phyloP scores from a whole-genome alignment of 2,888 invertebrate genomes.

The Chalcis sispes region DNA sequence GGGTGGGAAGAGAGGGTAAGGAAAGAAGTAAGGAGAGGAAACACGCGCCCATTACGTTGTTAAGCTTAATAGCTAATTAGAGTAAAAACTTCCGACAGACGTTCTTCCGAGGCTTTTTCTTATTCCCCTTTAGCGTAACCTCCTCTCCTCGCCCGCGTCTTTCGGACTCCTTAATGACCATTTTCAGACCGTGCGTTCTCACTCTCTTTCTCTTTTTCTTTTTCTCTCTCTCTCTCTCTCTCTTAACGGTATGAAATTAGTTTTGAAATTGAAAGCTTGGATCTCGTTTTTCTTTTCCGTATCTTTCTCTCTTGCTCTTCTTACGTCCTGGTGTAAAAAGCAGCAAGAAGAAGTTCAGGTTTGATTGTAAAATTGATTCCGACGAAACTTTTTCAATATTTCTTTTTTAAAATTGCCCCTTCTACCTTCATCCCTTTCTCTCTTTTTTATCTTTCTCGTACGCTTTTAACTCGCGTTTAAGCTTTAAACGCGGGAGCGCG shows the following conservation, averaged over 20 bases:
- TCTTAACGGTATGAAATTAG: conserved; percentile 55
- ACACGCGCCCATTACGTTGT: conserved; percentile 56
- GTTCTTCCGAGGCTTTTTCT: conserved; percentile 33
- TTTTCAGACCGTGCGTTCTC: conserved; percentile 42
- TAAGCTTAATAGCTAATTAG: conserved; percentile 61
- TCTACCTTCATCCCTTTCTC: conserved; percentile 37
- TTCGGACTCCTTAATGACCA: conserved; percentile 45
- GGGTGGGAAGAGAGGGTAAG: too few relatives aligned
- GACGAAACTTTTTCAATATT: conserved; percentile 55
- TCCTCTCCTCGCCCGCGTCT: background rate
- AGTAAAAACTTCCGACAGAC: conserved; percentile 57
- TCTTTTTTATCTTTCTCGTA: background rate
- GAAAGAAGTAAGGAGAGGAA: too few relatives aligned
- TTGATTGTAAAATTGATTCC: conserved; percentile 57
- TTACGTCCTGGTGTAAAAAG: background rate
- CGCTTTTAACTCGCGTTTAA: too few relatives aligned
- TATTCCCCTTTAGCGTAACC: background rate
- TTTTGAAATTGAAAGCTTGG: conserved; percentile 53
- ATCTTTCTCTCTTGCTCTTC: background rate
- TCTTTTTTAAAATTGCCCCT: conserved; percentile 52
- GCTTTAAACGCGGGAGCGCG: background rate
- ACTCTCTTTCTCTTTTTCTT: too few relatives aligned
- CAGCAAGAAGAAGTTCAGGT: conserved; percentile 34
- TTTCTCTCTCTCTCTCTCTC: too few relatives aligned
- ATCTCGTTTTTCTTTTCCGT: conserved; percentile 23